Percentiles rank a stretch among this genome's conserved stretches.
Conservation (phyloP, 1,140 invertebrate species). For the Chrysomallon squamiferum region DNA sequence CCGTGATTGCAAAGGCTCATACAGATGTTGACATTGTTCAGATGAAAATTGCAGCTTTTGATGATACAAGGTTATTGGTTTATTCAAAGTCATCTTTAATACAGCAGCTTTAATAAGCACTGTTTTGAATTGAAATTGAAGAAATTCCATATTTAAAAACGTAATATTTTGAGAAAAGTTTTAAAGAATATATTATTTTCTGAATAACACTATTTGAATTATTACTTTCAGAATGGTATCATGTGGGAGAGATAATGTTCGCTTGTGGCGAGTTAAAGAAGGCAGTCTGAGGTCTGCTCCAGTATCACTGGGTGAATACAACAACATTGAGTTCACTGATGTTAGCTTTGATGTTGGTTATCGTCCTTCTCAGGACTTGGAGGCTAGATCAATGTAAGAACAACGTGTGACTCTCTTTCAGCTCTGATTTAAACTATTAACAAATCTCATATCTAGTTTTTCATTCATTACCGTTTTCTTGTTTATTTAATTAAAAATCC, state of each 20-base stretch:
- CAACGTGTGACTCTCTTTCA: not conserved
- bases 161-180: not conserved
- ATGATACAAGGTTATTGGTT: conserved; percentile 56
- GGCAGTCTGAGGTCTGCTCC: conserved; percentile 58
- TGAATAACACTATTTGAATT: not conserved
- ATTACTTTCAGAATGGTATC: conserved; percentile 54
- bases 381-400: conserved; percentile 54
- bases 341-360: conserved; percentile 56
- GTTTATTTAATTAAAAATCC: too few relatives aligned
- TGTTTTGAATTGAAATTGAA: too few relatives aligned
- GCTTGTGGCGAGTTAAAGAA: conserved; percentile 61
- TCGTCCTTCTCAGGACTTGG: conserved; percentile 46
- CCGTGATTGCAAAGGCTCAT: conserved; percentile 59
- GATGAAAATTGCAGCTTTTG: conserved; percentile 58
- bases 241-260: conserved; percentile 61
- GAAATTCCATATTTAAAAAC: not conserved
- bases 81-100: too few relatives aligned
- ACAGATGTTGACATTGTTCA: conserved; percentile 59
- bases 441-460: too few relatives aligned
- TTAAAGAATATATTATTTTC: conserved; percentile 2
- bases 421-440: too few relatives aligned
- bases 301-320: conserved; percentile 57
- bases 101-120: too few relatives aligned
- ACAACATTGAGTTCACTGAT: conserved; percentile 62
- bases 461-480: too few relatives aligned